A percentile compares a stretch with the other conserved stretches of the same genome.
These are phyloP conservation scores for Autographa gamma DNA, from an alignment of 2,888 invertebrate species.

Conservation along the genomic window DNA sequence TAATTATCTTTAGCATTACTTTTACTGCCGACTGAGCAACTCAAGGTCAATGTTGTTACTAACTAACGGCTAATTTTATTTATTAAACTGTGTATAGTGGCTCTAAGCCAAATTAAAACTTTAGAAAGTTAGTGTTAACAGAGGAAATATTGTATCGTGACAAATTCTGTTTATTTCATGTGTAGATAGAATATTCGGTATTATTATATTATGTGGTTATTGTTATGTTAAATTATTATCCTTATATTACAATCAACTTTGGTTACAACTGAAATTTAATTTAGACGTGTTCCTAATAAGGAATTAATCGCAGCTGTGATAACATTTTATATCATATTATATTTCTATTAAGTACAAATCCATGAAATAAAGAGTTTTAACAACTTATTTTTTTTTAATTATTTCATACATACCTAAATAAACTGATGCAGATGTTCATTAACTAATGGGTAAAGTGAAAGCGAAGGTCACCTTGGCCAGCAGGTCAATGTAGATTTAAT, in stretches of 20 bases:
- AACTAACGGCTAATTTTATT: constrained; percentile 2
- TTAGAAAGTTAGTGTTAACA: constrained; percentile 5
- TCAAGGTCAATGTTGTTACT: constrained; percentile 28
- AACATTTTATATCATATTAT: constrained; percentile 43
- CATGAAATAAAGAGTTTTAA: constrained; percentile 44
- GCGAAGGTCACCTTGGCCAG: too few species aligned
- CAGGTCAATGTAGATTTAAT: too few species aligned
- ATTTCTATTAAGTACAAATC: constrained; percentile 54
- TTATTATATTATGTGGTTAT: constrained; percentile 22
- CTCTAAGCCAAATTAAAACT: neutral
- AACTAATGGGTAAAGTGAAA: too few species aligned
- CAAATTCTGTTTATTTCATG: constrained; percentile 17
- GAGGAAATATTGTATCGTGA: constrained; percentile 9
- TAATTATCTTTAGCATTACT: constrained; percentile 11
- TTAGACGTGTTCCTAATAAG: constrained; percentile 30
- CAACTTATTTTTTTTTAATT: neutral
- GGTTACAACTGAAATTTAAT: constrained; percentile 23
- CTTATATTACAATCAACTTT: constrained; percentile 11
- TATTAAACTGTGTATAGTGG: constrained; percentile 9
- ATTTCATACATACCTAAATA: too few species aligned
- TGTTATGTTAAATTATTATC: constrained; percentile 25
- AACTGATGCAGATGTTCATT: too few species aligned
- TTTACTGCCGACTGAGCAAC: constrained; percentile 11
- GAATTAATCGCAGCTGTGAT: constrained; percentile 56
- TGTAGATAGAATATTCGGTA: constrained; percentile 15